These are phyloP conservation scores for Rhodeus uyekii DNA, from an alignment of 2,797 vertebrate genomes.

Conservation along the genomic window DNA sequence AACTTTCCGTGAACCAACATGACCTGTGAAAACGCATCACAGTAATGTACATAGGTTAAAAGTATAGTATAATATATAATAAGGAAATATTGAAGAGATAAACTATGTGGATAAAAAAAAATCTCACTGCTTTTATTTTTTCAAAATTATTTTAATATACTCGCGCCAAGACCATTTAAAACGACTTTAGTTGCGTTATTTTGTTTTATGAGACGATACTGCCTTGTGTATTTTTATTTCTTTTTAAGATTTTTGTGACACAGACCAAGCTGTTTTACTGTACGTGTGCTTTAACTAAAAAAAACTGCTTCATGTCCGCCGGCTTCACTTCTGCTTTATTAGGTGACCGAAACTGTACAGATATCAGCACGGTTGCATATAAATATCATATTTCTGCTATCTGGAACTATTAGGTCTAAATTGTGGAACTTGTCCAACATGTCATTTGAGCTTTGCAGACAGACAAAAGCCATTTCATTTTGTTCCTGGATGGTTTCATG, in stretches of 20 bases:
- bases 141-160: conserved; percentile 64
- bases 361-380: background rate
- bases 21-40: conserved; percentile 59
- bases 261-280: conserved; percentile 16
- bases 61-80: conserved; percentile 84
- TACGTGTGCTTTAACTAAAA: conserved; percentile 8
- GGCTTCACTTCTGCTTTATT: conserved; percentile 14
- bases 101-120: conserved; percentile 39
- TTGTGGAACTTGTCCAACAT: background rate
- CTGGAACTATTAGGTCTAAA: background rate
- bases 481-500: background rate
- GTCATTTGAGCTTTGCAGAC: conserved; percentile 19
- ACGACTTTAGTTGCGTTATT: conserved; percentile 34
- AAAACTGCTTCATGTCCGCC: background rate
- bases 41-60: conserved; percentile 79
- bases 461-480: conserved; percentile 17
- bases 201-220: background rate
- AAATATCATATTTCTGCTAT: conserved; percentile 28
- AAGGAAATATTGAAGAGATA: conserved; percentile 71
- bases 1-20: conserved; percentile 61
- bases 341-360: conserved; percentile 14
- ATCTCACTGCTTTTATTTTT: conserved; percentile 56
- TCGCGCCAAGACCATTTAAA: conserved; percentile 69
- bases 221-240: conserved; percentile 60
- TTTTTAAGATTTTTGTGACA: conserved; percentile 34